phyloP scores from a whole-genome alignment of 2,113 vertebrate genomes.

The Tympanuchus pallidicinctus region DNA sequence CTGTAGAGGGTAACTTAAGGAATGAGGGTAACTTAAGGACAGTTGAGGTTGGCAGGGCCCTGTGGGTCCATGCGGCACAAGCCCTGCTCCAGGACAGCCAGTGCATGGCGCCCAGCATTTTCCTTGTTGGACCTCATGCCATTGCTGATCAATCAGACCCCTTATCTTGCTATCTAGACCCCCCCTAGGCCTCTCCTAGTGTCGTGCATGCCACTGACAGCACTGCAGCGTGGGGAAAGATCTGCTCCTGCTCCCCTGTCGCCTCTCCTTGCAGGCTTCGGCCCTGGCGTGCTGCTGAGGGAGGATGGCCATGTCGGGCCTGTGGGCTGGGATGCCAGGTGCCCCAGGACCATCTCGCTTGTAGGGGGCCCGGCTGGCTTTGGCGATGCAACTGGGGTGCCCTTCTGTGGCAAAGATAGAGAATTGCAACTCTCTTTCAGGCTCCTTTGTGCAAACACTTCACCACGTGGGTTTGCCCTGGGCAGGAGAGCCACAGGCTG shows the following conservation, averaged over 20 bases:
- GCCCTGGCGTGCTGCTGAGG: neutral
- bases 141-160: too few relatives aligned
- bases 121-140: too few relatives aligned
- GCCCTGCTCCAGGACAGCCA: neutral
- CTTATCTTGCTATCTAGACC: too few relatives aligned
- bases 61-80: neutral
- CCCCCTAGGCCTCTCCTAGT: too few relatives aligned
- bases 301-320: neutral
- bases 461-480: too few relatives aligned
- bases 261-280: too few relatives aligned
- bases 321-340: rapidly evolving
- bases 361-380: neutral
- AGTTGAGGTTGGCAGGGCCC: neutral
- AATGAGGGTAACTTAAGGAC: neutral
- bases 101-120: neutral
- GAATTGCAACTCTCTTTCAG: neutral
- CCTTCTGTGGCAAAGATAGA: neutral
- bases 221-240: too few relatives aligned
- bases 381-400: neutral
- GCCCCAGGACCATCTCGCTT: neutral
- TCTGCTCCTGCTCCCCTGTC: neutral
- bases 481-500: neutral
- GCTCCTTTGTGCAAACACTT: rapidly evolving
- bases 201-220: too few relatives aligned
- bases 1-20: neutral